phyloP scores from a whole-genome alignment of 2,113 vertebrate species.

The Procavia capensis region DNA sequence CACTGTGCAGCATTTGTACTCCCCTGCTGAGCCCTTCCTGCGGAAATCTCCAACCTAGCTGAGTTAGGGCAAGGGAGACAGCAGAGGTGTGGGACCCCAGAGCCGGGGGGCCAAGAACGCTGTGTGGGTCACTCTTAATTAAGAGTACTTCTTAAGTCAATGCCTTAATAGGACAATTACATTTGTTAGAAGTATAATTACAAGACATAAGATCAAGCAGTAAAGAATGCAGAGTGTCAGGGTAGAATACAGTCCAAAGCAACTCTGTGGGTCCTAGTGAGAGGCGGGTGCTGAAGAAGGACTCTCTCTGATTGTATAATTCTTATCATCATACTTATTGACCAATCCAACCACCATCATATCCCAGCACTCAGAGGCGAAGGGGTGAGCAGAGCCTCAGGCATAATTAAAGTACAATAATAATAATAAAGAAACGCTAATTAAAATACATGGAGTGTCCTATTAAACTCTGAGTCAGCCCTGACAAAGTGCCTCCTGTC shows the following conservation, averaged over 20 bases:
- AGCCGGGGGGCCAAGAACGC: conserved; percentile 24
- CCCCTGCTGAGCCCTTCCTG: not conserved
- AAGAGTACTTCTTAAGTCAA: conserved; percentile 77
- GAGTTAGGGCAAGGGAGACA: not conserved
- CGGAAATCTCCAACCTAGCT: not conserved
- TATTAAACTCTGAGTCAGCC: conserved; percentile 69
- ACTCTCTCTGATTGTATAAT: accelerated
- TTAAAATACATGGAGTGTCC: conserved; percentile 25
- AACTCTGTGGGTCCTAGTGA: accelerated
- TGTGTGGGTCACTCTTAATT: conserved; percentile 76
- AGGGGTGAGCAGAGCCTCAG: not conserved
- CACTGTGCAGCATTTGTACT: not conserved
- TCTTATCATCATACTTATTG: accelerated
- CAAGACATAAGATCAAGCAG: conserved; percentile 61
- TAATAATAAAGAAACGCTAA: conserved; percentile 66
- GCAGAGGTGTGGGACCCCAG: not conserved
- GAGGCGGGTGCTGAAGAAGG: not conserved
- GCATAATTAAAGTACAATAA: conserved; percentile 62
- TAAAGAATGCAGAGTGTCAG: not conserved
- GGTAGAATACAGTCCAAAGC: not conserved
- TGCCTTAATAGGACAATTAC: conserved; percentile 81
- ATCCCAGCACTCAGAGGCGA: not conserved
- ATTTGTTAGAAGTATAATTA: conserved; percentile 76
- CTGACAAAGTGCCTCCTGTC: not conserved
- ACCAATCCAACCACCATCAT: not conserved